A percentile compares a stretch with the other conserved stretches of the same genome.
These are phyloP conservation scores for Luffia ferchaultella DNA, from an alignment of 2,888 invertebrate species.

Conservation along the genomic window DNA sequence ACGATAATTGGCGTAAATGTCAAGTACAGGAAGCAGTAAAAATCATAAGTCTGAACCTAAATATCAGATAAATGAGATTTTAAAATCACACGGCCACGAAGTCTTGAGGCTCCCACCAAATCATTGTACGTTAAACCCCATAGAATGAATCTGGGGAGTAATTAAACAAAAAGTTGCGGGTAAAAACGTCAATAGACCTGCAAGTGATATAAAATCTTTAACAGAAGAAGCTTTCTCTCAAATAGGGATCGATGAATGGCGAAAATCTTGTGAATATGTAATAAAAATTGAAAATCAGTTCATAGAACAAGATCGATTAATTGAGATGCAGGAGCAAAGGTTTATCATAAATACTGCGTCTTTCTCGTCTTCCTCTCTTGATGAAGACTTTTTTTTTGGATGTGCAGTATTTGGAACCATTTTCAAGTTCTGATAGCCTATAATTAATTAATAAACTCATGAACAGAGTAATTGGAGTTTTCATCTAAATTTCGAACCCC, in stretches of 20 bases:
- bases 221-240: constrained; percentile 14
- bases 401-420: constrained; percentile 10
- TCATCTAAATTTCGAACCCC: background rate
- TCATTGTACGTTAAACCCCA: constrained; percentile 12
- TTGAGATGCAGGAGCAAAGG: constrained; percentile 10
- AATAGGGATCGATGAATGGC: constrained; percentile 1
- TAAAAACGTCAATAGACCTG: constrained; percentile 14
- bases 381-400: constrained; percentile 9
- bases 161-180: constrained; percentile 16
- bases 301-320: constrained; percentile 10
- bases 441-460: background rate
- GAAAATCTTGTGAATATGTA: constrained; percentile 1
- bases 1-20: background rate
- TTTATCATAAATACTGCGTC: constrained; percentile 11
- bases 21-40: constrained; percentile 14
- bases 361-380: constrained; percentile 11
- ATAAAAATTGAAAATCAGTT: constrained; percentile 8
- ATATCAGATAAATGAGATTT: constrained; percentile 12
- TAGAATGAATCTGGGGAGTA: constrained; percentile 16
- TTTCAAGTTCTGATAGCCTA: constrained; percentile 9
- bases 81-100: constrained; percentile 8
- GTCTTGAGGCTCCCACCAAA: constrained; percentile 14
- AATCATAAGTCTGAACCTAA: constrained; percentile 15
- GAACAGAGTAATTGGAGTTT: background rate
- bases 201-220: constrained; percentile 3